Conservation (phyloP, 2,797 vertebrate genomes). For the Cossypha niveicapilla region DNA sequence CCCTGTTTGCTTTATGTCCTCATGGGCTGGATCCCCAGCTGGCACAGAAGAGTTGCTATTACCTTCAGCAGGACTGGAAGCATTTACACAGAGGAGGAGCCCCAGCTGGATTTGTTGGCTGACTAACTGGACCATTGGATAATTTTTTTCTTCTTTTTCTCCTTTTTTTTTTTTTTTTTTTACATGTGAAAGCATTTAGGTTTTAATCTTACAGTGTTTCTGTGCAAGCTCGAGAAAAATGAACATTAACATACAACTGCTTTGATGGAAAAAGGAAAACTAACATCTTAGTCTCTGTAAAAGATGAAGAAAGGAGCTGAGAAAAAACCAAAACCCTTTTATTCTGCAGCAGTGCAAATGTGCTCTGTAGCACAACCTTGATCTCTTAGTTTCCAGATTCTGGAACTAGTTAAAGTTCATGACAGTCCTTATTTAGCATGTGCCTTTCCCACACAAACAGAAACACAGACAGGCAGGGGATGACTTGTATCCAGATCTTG, state of each 20-base stretch:
- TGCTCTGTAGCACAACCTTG: neutral
- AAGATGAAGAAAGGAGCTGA: neutral
- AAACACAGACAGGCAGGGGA: neutral
- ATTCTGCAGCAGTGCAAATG: neutral
- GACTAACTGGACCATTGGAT: neutral
- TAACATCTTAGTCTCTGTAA: neutral
- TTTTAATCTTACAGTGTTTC: neutral
- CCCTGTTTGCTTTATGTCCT: neutral
- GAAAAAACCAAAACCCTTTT: neutral
- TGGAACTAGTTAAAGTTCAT: neutral
- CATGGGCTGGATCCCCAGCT: neutral
- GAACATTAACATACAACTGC: neutral
- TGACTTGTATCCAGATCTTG: neutral
- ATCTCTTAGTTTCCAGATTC: neutral
- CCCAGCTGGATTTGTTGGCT: constrained; percentile 8
- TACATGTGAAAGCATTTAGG: neutral
- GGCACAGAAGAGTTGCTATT: neutral
- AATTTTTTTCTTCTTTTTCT: neutral
- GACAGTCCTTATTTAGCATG: neutral
- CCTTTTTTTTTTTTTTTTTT: neutral
- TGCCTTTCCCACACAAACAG: neutral
- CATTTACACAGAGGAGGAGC: neutral
- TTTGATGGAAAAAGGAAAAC: neutral
- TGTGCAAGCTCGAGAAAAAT: neutral
- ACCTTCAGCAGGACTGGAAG: neutral